Conservation (phyloP, 2,113 vertebrate genomes). For the Psammodynastes pulverulentus region DNA sequence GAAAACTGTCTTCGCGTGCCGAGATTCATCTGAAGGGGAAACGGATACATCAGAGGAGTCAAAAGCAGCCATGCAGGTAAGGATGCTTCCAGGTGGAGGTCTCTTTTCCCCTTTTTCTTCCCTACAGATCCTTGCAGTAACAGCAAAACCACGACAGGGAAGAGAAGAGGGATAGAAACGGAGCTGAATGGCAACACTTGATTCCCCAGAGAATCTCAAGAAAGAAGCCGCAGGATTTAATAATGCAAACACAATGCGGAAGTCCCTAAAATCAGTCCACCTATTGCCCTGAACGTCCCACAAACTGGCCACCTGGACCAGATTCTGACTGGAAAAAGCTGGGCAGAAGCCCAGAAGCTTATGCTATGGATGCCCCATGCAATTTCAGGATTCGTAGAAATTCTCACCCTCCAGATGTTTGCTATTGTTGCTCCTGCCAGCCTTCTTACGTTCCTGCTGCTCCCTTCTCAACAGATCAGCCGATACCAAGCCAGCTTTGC, state of each 20-base stretch:
- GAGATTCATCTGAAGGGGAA: constrained; percentile 77
- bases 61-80: rapidly evolving
- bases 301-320: not conserved
- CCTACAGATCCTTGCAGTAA: not conserved
- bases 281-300: not conserved
- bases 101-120: not conserved
- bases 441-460: constrained; percentile 77
- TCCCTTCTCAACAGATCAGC: constrained; percentile 79
- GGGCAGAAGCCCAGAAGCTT: not conserved
- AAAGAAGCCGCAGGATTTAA: not conserved
- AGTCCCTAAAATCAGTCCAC: rapidly evolving
- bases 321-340: not conserved
- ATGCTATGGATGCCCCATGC: not conserved
- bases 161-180: not conserved
- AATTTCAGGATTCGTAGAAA: not conserved
- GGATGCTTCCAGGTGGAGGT: not conserved
- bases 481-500: constrained; percentile 82
- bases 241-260: not conserved
- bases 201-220: not conserved
- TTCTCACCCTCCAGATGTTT: constrained; percentile 80
- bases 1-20: constrained; percentile 81
- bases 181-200: not conserved
- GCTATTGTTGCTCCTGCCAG: constrained; percentile 69
- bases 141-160: not conserved
- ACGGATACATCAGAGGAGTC: rapidly evolving